Percentiles rank a stretch among this genome's conserved stretches.
phyloP scores from a whole-genome alignment of 1,140 invertebrate species.

The Drosophila lini region DNA sequence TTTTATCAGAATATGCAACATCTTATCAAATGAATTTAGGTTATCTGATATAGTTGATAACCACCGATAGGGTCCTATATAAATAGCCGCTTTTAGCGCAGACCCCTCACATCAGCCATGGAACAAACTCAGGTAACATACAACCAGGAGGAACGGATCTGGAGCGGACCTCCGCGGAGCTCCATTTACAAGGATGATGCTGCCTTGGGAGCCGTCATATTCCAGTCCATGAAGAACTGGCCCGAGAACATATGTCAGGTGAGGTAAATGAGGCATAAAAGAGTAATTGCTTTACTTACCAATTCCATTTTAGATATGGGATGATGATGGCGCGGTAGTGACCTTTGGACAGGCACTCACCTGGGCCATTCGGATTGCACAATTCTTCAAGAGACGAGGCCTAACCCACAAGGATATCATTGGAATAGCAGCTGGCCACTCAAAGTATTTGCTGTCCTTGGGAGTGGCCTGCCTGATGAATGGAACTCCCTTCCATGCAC shows the following conservation, averaged over 20 bases:
- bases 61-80: background rate
- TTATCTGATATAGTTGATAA: background rate
- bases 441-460: conserved; percentile 46
- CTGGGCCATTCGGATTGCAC: conserved; percentile 1
- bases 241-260: conserved; percentile 53
- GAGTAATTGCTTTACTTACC: too few relatives aligned
- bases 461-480: conserved; percentile 65
- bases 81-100: background rate
- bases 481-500: conserved; percentile 27
- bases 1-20: background rate
- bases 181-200: conserved; percentile 51
- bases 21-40: background rate
- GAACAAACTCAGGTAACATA: background rate
- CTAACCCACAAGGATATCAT: conserved; percentile 14
- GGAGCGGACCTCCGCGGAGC: background rate
- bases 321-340: background rate
- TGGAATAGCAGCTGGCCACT: conserved; percentile 59
- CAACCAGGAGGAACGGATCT: background rate
- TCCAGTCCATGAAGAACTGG: conserved; percentile 53
- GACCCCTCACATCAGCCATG: background rate
- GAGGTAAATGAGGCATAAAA: background rate
- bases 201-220: conserved; percentile 43
- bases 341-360: background rate
- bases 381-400: background rate
- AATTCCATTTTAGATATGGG: background rate